Conservation (phyloP, 2,113 vertebrate genomes). For the Strigops habroptila region DNA sequence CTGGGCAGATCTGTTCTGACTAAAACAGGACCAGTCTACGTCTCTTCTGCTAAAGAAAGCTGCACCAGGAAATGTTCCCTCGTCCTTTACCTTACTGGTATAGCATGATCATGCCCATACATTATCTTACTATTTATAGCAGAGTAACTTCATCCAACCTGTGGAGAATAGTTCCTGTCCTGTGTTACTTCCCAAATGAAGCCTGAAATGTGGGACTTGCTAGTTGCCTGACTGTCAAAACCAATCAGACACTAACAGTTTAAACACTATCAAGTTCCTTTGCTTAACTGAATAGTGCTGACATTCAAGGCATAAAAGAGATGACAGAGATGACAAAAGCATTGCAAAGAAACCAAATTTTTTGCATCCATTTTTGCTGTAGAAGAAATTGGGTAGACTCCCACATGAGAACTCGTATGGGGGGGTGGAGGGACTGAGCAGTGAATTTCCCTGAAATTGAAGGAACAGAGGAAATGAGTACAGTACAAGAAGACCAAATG, state of each 20-base stretch:
- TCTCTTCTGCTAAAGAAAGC: neutral
- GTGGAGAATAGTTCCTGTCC: neutral
- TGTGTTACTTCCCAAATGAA: neutral
- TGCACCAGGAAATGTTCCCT: neutral
- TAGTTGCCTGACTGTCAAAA: neutral
- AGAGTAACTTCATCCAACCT: neutral
- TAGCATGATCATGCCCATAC: neutral
- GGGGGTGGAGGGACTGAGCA: neutral
- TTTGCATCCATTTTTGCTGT: neutral
- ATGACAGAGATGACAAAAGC: neutral
- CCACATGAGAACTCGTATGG: neutral
- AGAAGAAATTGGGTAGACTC: neutral
- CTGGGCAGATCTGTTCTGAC: neutral
- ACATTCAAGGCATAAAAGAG: neutral
- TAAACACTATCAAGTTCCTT: neutral
- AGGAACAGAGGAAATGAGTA: neutral
- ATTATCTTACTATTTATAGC: neutral
- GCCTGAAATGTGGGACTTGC: neutral
- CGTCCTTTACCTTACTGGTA: neutral
- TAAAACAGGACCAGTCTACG: neutral
- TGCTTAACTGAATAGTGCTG: neutral
- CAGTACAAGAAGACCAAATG: neutral
- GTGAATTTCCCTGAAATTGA: neutral
- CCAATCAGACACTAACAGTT: neutral
- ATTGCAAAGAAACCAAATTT: neutral